Conservation (phyloP, 1,140 invertebrate genomes). For the Polypedilum pembai region DNA sequence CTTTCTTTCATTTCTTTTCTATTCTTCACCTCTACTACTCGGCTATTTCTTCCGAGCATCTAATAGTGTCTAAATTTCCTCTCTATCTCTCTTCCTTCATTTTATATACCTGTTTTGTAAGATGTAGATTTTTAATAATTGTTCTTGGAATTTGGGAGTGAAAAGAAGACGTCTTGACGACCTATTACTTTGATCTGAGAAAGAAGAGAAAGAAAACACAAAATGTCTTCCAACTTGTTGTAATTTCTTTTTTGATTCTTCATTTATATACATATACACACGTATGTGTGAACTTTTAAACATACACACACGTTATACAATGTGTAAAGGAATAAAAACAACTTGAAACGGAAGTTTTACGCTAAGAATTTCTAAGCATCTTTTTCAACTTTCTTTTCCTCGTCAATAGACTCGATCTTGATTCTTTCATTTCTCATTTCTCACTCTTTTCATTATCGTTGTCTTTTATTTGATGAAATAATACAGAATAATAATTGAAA, state of each 20-base stretch:
- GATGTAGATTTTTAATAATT: constrained; percentile 26
- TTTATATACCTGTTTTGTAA: constrained; percentile 21
- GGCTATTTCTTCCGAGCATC: too few species aligned
- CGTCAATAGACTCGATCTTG: too few species aligned
- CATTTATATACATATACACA: not conserved
- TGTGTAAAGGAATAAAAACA: too few species aligned
- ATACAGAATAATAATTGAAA: too few species aligned
- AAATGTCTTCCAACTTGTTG: constrained; percentile 24
- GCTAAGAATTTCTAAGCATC: too few species aligned
- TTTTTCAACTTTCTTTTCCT: too few species aligned
- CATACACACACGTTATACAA: not conserved
- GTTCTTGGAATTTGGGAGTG: constrained; percentile 22
- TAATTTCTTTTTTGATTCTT: constrained; percentile 16
- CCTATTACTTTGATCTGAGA: constrained; percentile 8
- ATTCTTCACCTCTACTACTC: too few species aligned
- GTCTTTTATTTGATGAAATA: too few species aligned
- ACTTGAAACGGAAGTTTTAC: too few species aligned
- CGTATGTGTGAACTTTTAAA: not conserved
- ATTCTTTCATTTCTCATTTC: too few species aligned
- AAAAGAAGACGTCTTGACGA: constrained; percentile 22
- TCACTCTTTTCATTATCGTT: too few species aligned
- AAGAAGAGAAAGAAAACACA: constrained; percentile 17
- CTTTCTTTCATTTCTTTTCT: too few species aligned
- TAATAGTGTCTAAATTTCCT: not conserved
- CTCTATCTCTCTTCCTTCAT: constrained; percentile 3